Evolutionary conservation across 1,140 invertebrate genomes (phyloP), one percentile per base, ranked within the genome.

Genomic region (Delia radicum): DNA sequence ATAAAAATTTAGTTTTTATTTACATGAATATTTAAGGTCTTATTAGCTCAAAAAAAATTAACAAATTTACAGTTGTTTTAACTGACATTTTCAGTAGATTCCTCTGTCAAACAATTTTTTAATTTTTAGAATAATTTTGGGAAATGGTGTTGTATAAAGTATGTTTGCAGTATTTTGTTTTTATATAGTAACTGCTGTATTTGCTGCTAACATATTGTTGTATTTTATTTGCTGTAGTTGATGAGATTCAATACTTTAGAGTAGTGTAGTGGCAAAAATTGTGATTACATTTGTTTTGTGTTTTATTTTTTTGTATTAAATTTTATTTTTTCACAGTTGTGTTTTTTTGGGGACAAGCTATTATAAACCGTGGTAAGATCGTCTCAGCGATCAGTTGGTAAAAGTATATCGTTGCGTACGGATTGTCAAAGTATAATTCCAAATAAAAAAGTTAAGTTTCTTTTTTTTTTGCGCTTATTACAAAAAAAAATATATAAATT

Each of bases 321-420:
- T 65, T 65, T 29, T 65, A 15, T 65, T 28, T 72, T 72, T 48
- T 37, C n/a, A 72, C 31, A 48, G 42, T 72, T 42, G 15, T 72
- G 37, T 24, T 55, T 28, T 73, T 75, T 75, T 75, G 74, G 74
- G 63, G 63, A 67, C 62, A 71, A 69, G 65, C 65, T 69, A 63
- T 80, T 85, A 85, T 85, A 85, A 85, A 83, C 83, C 78, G 80
- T 80, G 83, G 82, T 81, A 80, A 82, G 83, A 81, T 85, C 81
- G 83, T 81, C 80, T 78, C 73, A 78, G 79, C 83, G 81, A 81
- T 84, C 83, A 85, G 83, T 85, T 85, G 81, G 83, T 85, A 83
- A 83, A 85, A 85, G 83, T 82, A 78, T 81, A 81, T 80, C 83
- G 81, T 83, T 81, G 75, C 81, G 83, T 85, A 80, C 80, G 83